Percentiles rank a stretch among this genome's conserved stretches.
Evolutionary conservation across 2,113 vertebrate species (phyloP).

Genomic region (Jacana jacana): DNA sequence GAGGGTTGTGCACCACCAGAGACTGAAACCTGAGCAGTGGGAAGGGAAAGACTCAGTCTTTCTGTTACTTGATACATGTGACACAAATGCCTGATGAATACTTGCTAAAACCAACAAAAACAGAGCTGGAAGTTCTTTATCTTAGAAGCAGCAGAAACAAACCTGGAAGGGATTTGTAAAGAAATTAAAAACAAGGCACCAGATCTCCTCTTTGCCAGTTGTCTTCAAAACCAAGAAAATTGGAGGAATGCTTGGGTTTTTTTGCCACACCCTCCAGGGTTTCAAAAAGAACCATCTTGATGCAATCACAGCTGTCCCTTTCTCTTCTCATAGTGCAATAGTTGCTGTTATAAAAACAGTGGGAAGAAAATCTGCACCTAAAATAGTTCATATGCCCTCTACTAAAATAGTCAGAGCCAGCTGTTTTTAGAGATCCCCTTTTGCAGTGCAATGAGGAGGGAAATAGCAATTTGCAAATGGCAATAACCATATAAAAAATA

Average conservation of each 20-base stretch:
- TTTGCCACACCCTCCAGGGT: background rate
- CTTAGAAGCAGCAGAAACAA: background rate
- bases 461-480: background rate
- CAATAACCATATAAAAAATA: background rate
- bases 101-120: background rate
- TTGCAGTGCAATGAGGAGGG: background rate
- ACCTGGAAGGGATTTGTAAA: background rate
- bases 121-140: background rate
- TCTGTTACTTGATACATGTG: background rate
- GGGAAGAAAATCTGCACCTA: background rate
- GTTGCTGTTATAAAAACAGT: background rate
- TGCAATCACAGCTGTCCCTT: conserved; percentile 7
- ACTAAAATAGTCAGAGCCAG: background rate
- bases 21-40: background rate
- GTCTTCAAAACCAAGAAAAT: background rate
- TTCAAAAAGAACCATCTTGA: background rate
- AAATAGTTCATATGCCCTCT: background rate
- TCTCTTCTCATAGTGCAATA: background rate
- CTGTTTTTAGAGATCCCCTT: background rate
- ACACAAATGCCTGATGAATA: background rate
- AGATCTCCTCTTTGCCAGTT: background rate
- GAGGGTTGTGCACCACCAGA: background rate
- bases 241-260: background rate
- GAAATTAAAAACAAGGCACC: background rate
- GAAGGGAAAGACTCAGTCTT: background rate